A percentile compares a stretch with the other conserved stretches of the same genome.
phyloP scores from a whole-genome alignment of 2,888 invertebrate species.

The Trimorus sp. region DNA sequence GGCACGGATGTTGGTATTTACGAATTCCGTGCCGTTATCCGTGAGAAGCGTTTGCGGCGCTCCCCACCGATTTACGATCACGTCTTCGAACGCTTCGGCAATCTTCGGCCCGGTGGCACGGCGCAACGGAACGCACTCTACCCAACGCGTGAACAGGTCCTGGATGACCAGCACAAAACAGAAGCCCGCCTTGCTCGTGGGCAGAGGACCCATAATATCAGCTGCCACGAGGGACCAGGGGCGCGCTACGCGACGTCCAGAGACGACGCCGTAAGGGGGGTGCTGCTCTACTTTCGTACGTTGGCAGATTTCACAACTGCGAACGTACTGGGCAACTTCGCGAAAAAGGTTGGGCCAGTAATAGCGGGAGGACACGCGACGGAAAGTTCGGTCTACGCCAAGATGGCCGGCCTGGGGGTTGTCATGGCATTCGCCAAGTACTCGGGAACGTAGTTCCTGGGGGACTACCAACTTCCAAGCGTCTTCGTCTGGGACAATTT shows the following conservation, averaged over 20 bases:
- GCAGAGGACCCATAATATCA: slow-evolving; percentile 30
- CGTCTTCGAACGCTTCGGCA: slow-evolving; percentile 44
- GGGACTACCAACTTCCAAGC: background rate
- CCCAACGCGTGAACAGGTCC: slow-evolving; percentile 67
- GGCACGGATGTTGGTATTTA: slow-evolving; percentile 10
- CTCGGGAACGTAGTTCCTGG: background rate
- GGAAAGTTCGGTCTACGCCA: no score
- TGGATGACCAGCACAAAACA: slow-evolving; percentile 43
- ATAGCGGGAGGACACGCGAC: background rate
- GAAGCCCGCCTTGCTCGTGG: slow-evolving; percentile 28
- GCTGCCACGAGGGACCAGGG: slow-evolving; percentile 30
- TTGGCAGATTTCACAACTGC: slow-evolving; percentile 7
- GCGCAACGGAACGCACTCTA: slow-evolving; percentile 22
- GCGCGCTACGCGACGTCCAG: background rate
- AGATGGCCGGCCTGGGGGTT: background rate
- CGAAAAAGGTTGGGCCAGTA: slow-evolving; percentile 25
- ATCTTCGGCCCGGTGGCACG: slow-evolving; percentile 60
- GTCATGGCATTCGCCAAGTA: background rate
- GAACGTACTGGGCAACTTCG: slow-evolving; percentile 3
- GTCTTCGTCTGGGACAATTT: background rate
- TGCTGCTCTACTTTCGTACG: background rate
- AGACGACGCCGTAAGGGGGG: background rate
- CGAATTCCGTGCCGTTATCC: slow-evolving; percentile 70
- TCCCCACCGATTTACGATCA: slow-evolving; percentile 63
- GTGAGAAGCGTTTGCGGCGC: slow-evolving; percentile 60